A percentile compares a stretch with the other conserved stretches of the same genome.
Conservation (phyloP, 23 tunicate genomes). For the Oikopleura albicans region DNA sequence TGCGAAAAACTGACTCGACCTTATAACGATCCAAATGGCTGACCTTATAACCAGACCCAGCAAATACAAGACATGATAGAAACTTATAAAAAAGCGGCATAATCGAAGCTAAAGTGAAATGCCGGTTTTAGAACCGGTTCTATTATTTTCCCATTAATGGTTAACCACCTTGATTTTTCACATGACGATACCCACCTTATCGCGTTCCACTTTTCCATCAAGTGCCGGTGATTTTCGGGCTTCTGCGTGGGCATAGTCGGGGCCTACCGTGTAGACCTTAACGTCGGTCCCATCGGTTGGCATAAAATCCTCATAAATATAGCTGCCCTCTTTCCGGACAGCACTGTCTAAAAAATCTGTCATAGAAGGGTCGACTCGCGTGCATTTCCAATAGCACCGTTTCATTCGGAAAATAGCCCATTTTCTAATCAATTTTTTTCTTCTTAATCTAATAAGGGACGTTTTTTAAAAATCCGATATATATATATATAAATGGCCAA, state of each 20-base stretch:
- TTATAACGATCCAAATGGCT: too few relatives aligned
- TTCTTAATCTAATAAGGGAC: too few relatives aligned
- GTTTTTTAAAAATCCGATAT: too few relatives aligned
- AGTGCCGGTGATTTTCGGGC: conserved; percentile 98
- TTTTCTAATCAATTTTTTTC: too few relatives aligned
- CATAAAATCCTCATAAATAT: conserved; percentile 96
- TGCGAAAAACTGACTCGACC: too few relatives aligned
- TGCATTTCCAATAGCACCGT: conserved; percentile 32
- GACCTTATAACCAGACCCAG: neutral
- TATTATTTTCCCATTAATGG: too few relatives aligned
- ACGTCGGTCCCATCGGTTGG: conserved; percentile 99
- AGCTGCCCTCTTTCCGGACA: conserved; percentile 64
- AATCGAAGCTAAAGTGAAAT: too few relatives aligned
- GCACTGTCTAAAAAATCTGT: conserved; percentile 44
- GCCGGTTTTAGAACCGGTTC: too few relatives aligned
- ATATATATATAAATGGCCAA: too few relatives aligned
- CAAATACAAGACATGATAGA: too few relatives aligned
- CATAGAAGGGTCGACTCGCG: conserved; percentile 68
- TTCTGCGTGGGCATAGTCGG: conserved; percentile 99
- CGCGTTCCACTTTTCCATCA: conserved; percentile 96
- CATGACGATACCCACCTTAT: conserved; percentile 37
- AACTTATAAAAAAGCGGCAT: conserved; percentile 1
- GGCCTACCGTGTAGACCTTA: conserved; percentile 97
- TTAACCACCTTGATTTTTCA: too few relatives aligned
- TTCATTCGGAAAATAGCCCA: neutral